phyloP scores from a whole-genome alignment of 1,140 invertebrate species.

The Penaeus vannamei region DNA sequence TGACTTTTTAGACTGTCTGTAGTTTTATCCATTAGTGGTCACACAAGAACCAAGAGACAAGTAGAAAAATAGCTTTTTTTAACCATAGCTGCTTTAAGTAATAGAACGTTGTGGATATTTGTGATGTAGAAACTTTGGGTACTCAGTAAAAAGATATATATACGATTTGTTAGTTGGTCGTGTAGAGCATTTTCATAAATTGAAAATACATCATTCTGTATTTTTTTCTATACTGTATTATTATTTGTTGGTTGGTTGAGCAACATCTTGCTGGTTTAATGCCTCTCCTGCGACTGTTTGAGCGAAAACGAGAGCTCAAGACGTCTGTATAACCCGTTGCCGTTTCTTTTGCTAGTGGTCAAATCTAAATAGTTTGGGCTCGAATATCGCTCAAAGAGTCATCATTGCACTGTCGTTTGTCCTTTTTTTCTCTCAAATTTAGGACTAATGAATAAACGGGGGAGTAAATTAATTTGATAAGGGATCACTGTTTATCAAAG shows the following conservation, averaged over 20 bases:
- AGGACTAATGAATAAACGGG: too few species aligned
- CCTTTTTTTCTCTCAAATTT: too few species aligned
- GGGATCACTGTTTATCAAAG: too few species aligned
- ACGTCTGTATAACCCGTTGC: too few species aligned
- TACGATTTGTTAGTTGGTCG: slow-evolving; percentile 34
- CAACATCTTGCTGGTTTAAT: too few species aligned
- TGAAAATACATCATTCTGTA: not conserved
- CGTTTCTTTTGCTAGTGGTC: too few species aligned
- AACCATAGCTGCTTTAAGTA: slow-evolving; percentile 49
- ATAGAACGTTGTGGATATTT: slow-evolving; percentile 37
- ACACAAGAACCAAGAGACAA: slow-evolving; percentile 22
- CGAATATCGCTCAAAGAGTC: too few species aligned
- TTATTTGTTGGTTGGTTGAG: slow-evolving; percentile 2
- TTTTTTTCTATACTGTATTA: slow-evolving; percentile 4
- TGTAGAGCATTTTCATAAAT: slow-evolving; percentile 42
- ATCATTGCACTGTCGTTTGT: too few species aligned
- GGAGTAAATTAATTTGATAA: too few species aligned
- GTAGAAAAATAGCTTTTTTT: slow-evolving; percentile 54
- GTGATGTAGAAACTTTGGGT: slow-evolving; percentile 40
- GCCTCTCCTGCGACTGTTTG: too few species aligned
- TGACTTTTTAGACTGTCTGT: slow-evolving; percentile 43
- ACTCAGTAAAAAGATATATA: not conserved
- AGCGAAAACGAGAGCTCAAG: too few species aligned
- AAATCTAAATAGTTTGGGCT: too few species aligned
- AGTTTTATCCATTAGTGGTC: slow-evolving; percentile 45